A percentile compares a stretch with the other conserved stretches of the same genome.
These are phyloP conservation scores for Crotalus horridus DNA, from an alignment of 2,113 vertebrate genomes.

Conservation along the genomic window DNA sequence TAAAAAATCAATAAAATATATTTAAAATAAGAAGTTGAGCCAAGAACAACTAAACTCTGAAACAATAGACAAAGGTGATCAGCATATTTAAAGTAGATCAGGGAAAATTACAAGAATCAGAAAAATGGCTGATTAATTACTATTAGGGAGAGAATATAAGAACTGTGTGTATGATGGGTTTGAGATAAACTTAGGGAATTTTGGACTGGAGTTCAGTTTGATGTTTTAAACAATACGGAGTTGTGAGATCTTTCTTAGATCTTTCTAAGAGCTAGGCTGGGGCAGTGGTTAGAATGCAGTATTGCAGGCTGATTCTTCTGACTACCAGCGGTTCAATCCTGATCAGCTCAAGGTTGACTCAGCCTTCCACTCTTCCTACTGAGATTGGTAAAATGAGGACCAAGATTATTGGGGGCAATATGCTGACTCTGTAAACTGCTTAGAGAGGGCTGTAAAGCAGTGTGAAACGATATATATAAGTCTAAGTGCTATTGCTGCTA, in stretches of 20 bases:
- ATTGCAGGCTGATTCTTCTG: neutral
- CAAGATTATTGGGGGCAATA: neutral
- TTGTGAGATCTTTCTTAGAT: neutral
- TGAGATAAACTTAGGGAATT: neutral
- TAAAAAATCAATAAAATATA: too few relatives aligned
- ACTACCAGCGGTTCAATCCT: neutral
- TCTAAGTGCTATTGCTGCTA: neutral
- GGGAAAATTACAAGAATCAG: neutral
- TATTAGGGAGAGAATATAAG: neutral
- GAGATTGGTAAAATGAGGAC: neutral
- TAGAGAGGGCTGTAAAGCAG: neutral
- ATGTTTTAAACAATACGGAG: neutral
- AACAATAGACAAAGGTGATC: neutral
- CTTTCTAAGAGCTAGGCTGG: neutral
- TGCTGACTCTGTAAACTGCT: neutral
- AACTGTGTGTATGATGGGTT: neutral
- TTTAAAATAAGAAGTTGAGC: neutral
- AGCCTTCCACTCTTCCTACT: neutral
- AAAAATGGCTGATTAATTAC: neutral
- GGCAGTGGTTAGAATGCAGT: neutral
- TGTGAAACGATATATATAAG: neutral
- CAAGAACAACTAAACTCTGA: neutral
- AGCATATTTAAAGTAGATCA: neutral
- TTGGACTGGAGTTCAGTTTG: neutral
- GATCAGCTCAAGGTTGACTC: neutral